A percentile compares a stretch with the other conserved stretches of the same genome.
Conservation (phyloP, 2,888 invertebrate genomes). For the Eilema sororculum region DNA sequence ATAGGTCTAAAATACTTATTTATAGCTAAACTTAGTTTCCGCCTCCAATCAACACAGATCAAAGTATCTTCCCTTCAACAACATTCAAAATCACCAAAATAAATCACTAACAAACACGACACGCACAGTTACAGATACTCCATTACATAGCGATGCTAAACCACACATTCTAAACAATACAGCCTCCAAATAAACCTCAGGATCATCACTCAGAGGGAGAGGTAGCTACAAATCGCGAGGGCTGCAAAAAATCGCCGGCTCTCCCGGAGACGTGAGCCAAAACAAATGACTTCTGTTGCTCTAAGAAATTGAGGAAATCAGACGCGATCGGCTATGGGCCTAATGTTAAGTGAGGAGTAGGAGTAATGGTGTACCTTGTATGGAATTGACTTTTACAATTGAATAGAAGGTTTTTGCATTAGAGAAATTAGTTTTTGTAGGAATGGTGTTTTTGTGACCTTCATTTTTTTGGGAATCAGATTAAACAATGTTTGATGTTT, state of each 20-base stretch:
- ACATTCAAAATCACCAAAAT: not conserved
- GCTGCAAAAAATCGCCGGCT: slow-evolving; percentile 41
- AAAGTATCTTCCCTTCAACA: not conserved
- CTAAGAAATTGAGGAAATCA: slow-evolving; percentile 50
- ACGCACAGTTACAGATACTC: not conserved
- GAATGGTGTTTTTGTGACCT: not conserved
- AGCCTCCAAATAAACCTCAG: slow-evolving; percentile 36
- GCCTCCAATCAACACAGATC: not conserved
- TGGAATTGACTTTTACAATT: not conserved
- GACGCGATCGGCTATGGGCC: slow-evolving; percentile 36
- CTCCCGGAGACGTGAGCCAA: slow-evolving; percentile 30
- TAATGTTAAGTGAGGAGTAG: slow-evolving; percentile 35
- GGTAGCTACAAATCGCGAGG: slow-evolving; percentile 26
- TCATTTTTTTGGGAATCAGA: not conserved
- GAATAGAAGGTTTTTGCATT: not conserved
- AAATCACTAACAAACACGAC: not conserved
- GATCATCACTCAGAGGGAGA: slow-evolving; percentile 36
- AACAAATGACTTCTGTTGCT: slow-evolving; percentile 49
- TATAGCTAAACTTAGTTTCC: not conserved
- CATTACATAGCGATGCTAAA: slow-evolving; percentile 12
- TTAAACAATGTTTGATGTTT: not conserved
- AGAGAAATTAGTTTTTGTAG: not conserved
- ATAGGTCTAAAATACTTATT: too few relatives aligned
- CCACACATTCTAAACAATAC: slow-evolving; percentile 22
- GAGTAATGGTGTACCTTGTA: not conserved